Base-by-base conservation (phyloP, 2,888 invertebrate genomes). In the Drosophila gaucha region DNA sequence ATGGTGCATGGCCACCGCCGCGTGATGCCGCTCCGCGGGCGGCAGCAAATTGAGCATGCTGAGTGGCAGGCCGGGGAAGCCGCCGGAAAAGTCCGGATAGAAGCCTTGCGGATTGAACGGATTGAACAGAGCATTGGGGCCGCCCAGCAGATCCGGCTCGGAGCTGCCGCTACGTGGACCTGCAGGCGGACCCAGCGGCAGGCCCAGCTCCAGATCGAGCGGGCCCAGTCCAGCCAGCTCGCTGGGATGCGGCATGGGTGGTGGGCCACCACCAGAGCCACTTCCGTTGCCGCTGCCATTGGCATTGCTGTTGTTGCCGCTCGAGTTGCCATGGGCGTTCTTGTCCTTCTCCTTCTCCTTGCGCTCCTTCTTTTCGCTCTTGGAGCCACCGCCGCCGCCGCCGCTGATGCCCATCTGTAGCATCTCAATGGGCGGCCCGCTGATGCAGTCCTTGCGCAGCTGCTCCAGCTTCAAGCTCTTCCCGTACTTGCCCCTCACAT, bases 401-500 rank as follows among this genome's bases (percentile, higher is more conserved):
- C 92, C 85, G n/a, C 93, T 93, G 30, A 94, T 93, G 78, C 94
- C 94, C 89, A 95, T 93, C 77, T 93, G 94, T 44, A 95, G 91
- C 59, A 95, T 94, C 90, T 96, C 96, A 54, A 95, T 92, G 6
- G 94, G 93, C 8, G 96, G 96, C 0, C 96, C 96, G 57, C 96
- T 96, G 90, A 96, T 96, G 92, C 97, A 97, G 92, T 97, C 97
- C 92, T 96, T 97, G 86, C 97, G 93, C 66, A 97, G 93, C 91
- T 97, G 96, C 89, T 97, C 97, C 68, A 97, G 93, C 89, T 97
- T 97, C 63, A 97, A 93, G 89, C 97, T 97, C 92, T 97, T 97
- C n/a, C 97, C 97, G 91, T 97, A 97, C 91, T 97, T 97, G 52
- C 97, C 97, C 44, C 97, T 94, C 26, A 97, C 97, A 92, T 97